phyloP scores from a whole-genome alignment of 92 coral and sea anemone genomes.

The Epizoanthus ramosus region DNA sequence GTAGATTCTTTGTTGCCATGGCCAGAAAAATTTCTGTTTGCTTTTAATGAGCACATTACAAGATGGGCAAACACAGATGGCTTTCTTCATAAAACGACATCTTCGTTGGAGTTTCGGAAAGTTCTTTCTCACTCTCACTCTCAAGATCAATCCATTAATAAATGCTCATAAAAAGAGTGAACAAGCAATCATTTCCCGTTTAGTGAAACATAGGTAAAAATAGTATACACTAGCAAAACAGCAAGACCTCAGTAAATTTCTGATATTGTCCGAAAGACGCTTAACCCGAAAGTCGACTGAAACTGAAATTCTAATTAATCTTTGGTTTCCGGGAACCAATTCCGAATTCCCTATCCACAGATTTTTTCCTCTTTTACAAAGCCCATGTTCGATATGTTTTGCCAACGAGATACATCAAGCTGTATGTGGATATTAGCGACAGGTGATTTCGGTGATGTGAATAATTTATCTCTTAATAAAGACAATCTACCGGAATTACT shows the following conservation, averaged over 20 bases:
- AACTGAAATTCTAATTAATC: background rate
- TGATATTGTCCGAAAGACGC: background rate
- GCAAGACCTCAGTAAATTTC: background rate
- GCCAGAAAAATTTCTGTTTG: slow-evolving; percentile 19
- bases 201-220: background rate
- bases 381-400: background rate
- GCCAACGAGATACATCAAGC: background rate
- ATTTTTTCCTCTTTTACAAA: background rate
- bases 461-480: slow-evolving; percentile 20
- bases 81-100: background rate
- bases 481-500: slow-evolving; percentile 30
- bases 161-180: background rate
- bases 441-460: slow-evolving; percentile 1
- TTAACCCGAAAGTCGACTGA: background rate
- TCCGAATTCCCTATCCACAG: background rate
- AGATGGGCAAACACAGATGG: slow-evolving; percentile 29
- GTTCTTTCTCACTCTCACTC: background rate
- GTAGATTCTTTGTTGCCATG: slow-evolving; percentile 24
- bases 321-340: background rate
- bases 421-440: background rate
- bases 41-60: background rate
- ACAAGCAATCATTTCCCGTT: background rate
- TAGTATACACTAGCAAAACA: background rate
- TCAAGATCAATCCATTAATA: background rate
- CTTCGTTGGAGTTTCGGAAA: background rate